Base-by-base conservation (phyloP, 2,113 vertebrate species). In the Sceloporus tristichus region DNA sequence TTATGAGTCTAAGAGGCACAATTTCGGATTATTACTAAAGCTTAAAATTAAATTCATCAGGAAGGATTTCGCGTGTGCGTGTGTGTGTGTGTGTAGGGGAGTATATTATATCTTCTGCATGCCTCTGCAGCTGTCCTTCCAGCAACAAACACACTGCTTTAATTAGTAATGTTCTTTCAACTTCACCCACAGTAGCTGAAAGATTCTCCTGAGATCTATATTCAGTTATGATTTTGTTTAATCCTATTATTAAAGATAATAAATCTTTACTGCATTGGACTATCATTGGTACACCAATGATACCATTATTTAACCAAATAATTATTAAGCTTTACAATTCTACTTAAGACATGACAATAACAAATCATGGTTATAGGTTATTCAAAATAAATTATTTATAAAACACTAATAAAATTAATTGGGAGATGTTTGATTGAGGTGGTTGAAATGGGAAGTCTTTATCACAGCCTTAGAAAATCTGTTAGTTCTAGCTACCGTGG, bases 261-360 rank as follows among this genome's bases (percentile, higher is more conserved):
- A 96, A 85, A 93, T 96, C 95, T 96, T 95, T 95, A 93, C 94
- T 95, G 94, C 42, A 85, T 94, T 94, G 84, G 77, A 94, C 92
- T 95, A 95, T 95, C 87, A 92, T 96, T 91, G 91, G 48, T 89
- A 95, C 90, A 85, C 87, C 95, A 95, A 92, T 89, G 91, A 92
- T 93, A 93, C 87, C 90, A 95, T 96, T 97, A 96, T 95, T 97
- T 96, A 97, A 96, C 96, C 94, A 96, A 97, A 96, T 96, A 96
- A 97, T 97, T 96, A 96, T 94, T 95, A 91, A 81, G 89, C 92
- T 93, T 95, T 95, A 94, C 81, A 93, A 92, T 95, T 94, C 91
- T 83, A 94, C 95, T 96, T 96, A 94, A 88, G 91, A 89, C 82
- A 87, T 85, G 94, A 95, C 92, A 93, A 92, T 93, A 96, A 96